Evolutionary conservation across 2,888 invertebrate genomes (phyloP), one percentile per base, ranked within the genome.

Genomic region (Bellardia bayeri): DNA sequence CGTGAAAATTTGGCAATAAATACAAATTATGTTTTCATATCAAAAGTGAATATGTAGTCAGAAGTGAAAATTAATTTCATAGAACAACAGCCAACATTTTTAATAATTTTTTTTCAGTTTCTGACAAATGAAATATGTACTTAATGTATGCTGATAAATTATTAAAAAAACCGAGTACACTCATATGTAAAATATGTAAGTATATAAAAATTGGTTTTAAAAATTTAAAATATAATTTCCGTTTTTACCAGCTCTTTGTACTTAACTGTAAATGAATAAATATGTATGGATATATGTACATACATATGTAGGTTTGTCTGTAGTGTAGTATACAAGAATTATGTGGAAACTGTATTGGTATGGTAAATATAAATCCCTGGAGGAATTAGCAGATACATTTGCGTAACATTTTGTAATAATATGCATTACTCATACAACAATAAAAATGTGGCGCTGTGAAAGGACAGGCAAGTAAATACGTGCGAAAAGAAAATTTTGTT

Each of bases 331-430:
- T 51, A 45, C 3, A 11, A 72, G 72, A 42, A 40, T 63, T 9
- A 11, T n/a, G n/a, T 78, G 64, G 23, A 54, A 64, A 45, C 54
- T 72, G 64, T 78, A 83, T 64, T 78, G 64, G 64, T 71, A 71
- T 78, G 76, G 37, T 64, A 78, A 83, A n/a, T 58, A 61, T 71
- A 63, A 76, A 78, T 83, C 64, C 71, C 83, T n/a, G 9, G 33
- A 78, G 78, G 69, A 71, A 64, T 83, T 72, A 72, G 45, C 37
- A 56, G 1, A 37, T 64, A 71, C 63, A 71, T 78, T 76, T 68
- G 61, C 11, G 30, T 54, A 76, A 40, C 8, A 68, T 54, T 16
- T 45, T 13, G 45, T 51, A 37, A n/a, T 23, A 82, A 63, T 23
- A 56, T 56, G 2, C 33, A 61, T 82, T 61, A 69, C 40, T 76